Evolutionary conservation across 2,113 vertebrate genomes (phyloP).

Genomic region (Amblyornis subalaris): DNA sequence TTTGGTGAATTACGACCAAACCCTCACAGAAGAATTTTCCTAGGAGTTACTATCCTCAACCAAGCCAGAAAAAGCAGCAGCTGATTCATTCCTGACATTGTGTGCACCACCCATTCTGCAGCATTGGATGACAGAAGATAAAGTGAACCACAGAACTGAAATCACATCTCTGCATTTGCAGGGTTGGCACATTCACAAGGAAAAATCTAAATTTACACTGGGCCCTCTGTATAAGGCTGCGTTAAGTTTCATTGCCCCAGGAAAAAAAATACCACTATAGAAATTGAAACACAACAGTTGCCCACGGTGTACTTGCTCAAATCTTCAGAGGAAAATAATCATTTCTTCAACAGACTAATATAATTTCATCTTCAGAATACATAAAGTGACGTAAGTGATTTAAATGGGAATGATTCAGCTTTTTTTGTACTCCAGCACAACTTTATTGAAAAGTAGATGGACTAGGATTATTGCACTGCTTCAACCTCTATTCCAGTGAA

Average conservation of each 20-base stretch:
- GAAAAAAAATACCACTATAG: background rate
- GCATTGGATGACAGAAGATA: background rate
- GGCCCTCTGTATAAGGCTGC: background rate
- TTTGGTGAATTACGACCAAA: background rate
- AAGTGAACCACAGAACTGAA: constrained; percentile 31
- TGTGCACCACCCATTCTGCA: background rate
- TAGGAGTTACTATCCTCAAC: background rate
- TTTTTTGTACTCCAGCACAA: background rate
- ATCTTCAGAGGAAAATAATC: background rate
- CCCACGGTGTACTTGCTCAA: background rate
- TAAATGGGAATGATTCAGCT: fast-evolving
- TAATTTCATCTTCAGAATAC: background rate
- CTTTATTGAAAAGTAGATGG: background rate
- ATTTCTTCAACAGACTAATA: background rate
- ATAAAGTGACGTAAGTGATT: background rate
- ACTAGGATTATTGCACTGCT: background rate
- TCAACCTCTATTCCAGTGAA: background rate
- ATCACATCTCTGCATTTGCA: background rate
- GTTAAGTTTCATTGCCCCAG: background rate
- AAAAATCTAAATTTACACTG: constrained; percentile 11
- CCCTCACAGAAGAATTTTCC: background rate
- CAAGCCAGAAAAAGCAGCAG: background rate
- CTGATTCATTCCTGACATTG: background rate
- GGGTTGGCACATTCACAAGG: background rate
- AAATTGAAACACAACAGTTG: background rate